phyloP scores from a whole-genome alignment of 2,888 invertebrate genomes.

The Drosophila imparisetae region DNA sequence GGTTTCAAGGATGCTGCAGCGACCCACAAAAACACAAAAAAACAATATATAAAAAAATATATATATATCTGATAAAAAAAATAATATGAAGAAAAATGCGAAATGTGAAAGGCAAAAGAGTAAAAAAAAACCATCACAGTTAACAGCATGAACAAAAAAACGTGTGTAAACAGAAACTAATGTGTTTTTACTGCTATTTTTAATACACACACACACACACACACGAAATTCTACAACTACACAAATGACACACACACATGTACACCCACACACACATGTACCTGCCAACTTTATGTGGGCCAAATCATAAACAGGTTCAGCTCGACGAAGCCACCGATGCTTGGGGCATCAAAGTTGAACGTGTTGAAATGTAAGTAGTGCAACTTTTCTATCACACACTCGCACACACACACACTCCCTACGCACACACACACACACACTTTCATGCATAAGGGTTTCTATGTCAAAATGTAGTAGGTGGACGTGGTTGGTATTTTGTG shows the following conservation, averaged over 20 bases:
- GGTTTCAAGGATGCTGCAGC: slow-evolving; percentile 75
- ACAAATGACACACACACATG: slow-evolving; percentile 17
- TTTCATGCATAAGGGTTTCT: slow-evolving; percentile 48
- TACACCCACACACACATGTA: slow-evolving; percentile 31
- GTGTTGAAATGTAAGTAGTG: slow-evolving; percentile 96
- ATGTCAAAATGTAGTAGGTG: slow-evolving; percentile 56
- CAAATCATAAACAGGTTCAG: slow-evolving; percentile 86
- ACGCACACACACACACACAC: slow-evolving; percentile 28
- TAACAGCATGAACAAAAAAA: slow-evolving; percentile 64
- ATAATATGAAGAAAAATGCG: slow-evolving; percentile 40
- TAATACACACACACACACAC: slow-evolving; percentile 32
- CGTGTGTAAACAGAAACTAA: slow-evolving; percentile 78
- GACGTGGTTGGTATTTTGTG: slow-evolving; percentile 23
- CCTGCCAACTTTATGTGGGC: slow-evolving; percentile 66
- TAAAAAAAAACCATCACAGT: slow-evolving; percentile 54
- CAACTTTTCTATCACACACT: slow-evolving; percentile 59
- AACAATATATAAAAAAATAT: slow-evolving; percentile 22
- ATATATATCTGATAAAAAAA: slow-evolving; percentile 10
- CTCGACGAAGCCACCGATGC: slow-evolving; percentile 96
- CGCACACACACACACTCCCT: slow-evolving; percentile 14
- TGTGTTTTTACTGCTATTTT: slow-evolving; percentile 79
- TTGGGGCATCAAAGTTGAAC: slow-evolving; percentile 97
- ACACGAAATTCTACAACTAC: slow-evolving; percentile 9
- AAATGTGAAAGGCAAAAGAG: slow-evolving; percentile 38
- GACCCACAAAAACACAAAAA: slow-evolving; percentile 62